These are phyloP conservation scores for Balaenoptera acutorostrata DNA, from an alignment of 2,113 vertebrate species.

Conservation along the genomic window DNA sequence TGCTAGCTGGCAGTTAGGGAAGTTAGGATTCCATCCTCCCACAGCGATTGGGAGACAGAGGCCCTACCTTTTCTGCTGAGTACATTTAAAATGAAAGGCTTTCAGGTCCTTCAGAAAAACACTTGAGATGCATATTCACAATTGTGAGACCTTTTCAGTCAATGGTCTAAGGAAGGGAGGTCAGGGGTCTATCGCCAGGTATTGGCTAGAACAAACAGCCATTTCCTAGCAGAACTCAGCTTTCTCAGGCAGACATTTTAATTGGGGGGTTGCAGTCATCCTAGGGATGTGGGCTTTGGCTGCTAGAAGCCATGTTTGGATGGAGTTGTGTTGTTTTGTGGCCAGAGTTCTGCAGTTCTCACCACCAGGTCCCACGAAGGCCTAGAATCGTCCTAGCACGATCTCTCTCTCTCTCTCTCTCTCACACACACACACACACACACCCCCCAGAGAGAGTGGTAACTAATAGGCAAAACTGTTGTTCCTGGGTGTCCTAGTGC, in stretches of 20 bases:
- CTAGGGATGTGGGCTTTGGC: background rate
- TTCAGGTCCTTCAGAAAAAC: background rate
- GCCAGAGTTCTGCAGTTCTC: background rate
- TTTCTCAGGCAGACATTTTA: background rate
- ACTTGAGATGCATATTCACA: background rate
- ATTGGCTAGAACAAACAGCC: background rate
- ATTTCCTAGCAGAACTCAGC: background rate
- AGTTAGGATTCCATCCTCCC: background rate
- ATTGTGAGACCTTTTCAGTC: background rate
- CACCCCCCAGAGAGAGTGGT: background rate
- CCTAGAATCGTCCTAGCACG: background rate
- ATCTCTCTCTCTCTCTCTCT: too few species aligned
- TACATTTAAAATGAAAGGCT: background rate
- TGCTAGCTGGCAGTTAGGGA: background rate
- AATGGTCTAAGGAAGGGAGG: background rate
- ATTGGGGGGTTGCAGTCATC: background rate
- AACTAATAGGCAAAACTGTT: background rate
- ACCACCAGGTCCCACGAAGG: background rate
- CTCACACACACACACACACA: rapidly evolving
- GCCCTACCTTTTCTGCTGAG: background rate
- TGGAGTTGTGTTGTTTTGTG: background rate
- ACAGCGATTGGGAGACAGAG: background rate
- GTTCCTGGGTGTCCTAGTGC: background rate
- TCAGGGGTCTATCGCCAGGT: background rate
- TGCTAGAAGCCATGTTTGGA: background rate